These are phyloP conservation scores for Sakesphorus luctuosus DNA, from an alignment of 2,113 vertebrate species.

Conservation along the genomic window DNA sequence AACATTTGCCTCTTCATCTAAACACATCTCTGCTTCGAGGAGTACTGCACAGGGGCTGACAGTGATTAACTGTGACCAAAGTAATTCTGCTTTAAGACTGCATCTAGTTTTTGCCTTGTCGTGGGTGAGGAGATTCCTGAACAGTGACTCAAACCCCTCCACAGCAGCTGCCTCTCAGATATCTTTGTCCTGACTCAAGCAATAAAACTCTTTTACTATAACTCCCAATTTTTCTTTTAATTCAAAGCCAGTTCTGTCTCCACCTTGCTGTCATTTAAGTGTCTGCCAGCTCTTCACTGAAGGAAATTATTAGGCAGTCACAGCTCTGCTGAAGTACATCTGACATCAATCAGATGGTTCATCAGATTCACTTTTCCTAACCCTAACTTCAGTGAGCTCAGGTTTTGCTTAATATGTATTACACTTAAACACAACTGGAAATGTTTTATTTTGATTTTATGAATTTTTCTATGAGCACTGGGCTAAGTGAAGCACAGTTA, in stretches of 20 bases:
- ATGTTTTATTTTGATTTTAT: background rate
- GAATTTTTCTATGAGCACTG: background rate
- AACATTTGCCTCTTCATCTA: background rate
- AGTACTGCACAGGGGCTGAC: background rate
- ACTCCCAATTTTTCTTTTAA: background rate
- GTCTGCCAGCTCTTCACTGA: background rate
- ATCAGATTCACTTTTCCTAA: background rate
- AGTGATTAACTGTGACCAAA: conserved; percentile 37
- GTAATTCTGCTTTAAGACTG: background rate
- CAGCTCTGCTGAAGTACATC: background rate
- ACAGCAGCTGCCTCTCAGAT: background rate
- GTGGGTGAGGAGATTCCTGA: conserved; percentile 32
- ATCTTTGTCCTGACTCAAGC: background rate
- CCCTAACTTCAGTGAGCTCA: background rate
- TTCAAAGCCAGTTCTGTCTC: background rate
- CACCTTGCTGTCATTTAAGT: background rate
- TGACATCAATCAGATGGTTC: background rate
- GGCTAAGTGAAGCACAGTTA: background rate
- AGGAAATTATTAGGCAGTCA: background rate
- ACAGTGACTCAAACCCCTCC: conserved; percentile 33
- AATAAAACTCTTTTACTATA: background rate
- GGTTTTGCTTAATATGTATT: background rate
- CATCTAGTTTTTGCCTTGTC: background rate
- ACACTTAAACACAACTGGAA: conserved; percentile 19
- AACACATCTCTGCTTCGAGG: background rate